A percentile compares a stretch with the other conserved stretches of the same genome.
phyloP scores from a whole-genome alignment of 2,797 vertebrate genomes.

The Netta rufina region DNA sequence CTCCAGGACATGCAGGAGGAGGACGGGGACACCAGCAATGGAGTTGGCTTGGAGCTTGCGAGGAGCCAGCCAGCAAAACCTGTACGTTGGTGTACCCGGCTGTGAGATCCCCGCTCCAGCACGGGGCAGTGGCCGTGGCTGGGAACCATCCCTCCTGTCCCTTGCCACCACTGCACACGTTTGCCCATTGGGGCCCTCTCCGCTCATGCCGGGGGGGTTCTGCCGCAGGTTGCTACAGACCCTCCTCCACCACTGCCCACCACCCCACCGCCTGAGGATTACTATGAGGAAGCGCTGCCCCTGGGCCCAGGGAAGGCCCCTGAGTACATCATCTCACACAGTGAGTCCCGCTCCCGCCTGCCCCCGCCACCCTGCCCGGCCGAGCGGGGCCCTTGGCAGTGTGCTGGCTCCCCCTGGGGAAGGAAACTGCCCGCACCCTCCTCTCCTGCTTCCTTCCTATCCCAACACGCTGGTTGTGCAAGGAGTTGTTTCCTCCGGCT shows the following conservation, averaged over 20 bases:
- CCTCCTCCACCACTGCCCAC: constrained; percentile 90
- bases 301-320: constrained; percentile 89
- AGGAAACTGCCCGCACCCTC: not conserved
- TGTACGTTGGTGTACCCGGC: constrained; percentile 54
- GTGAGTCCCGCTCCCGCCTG: constrained; percentile 72
- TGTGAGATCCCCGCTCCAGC: not conserved
- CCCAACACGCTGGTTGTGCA: rapidly evolving
- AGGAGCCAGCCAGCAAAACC: constrained; percentile 52
- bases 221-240: constrained; percentile 81
- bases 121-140: rapidly evolving
- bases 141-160: not conserved
- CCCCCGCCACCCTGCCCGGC: not conserved
- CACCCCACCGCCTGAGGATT: constrained; percentile 93
- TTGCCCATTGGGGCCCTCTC: not conserved
- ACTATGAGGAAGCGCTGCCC: constrained; percentile 97
- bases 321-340: constrained; percentile 90
- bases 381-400: not conserved
- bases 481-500: not conserved
- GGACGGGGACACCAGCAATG: constrained; percentile 79
- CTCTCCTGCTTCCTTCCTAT: not conserved
- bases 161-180: not conserved
- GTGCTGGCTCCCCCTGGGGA: not conserved
- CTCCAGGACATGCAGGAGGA: constrained; percentile 91
- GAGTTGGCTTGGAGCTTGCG: constrained; percentile 49
- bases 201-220: not conserved